These are phyloP conservation scores for Eupeodes luniger DNA, from an alignment of 2,888 invertebrate species.

Conservation along the genomic window DNA sequence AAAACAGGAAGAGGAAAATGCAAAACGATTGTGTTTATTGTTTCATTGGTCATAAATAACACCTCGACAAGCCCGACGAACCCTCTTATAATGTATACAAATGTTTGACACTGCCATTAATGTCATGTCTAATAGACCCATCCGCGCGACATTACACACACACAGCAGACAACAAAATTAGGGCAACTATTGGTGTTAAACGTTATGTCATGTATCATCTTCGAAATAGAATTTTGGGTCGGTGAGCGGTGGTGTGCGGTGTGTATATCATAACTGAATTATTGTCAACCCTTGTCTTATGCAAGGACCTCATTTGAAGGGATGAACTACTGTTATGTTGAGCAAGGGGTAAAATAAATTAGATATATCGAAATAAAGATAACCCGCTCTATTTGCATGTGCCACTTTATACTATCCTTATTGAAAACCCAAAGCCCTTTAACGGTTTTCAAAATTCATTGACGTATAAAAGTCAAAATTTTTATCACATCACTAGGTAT, in stretches of 20 bases:
- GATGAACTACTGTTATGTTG: conserved; percentile 17
- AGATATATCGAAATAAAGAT: conserved; percentile 19
- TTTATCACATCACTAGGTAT: conserved; percentile 25
- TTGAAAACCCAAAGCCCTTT: conserved; percentile 50
- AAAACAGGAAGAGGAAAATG: conserved; percentile 70
- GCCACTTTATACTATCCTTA: conserved; percentile 15
- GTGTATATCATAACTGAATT: conserved; percentile 45
- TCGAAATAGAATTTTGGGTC: conserved; percentile 35
- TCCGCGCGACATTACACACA: conserved; percentile 43
- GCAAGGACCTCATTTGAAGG: not conserved
- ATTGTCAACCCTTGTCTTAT: conserved; percentile 59
- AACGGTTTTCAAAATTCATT: conserved; percentile 76
- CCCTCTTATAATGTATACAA: conserved; percentile 17
- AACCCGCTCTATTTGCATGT: conserved; percentile 71
- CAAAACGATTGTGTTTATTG: conserved; percentile 75
- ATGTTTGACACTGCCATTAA: conserved; percentile 64
- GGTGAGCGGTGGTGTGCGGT: conserved; percentile 7
- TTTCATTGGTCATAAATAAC: conserved; percentile 75
- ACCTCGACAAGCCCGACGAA: conserved; percentile 72
- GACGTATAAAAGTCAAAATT: conserved; percentile 77
- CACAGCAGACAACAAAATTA: conserved; percentile 68
- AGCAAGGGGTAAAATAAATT: conserved; percentile 20
- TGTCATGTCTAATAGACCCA: conserved; percentile 77
- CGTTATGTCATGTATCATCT: conserved; percentile 74
- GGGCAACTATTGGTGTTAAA: conserved; percentile 72